Evolutionary conservation across 2,113 vertebrate species (phyloP).

Genomic region (Cricetomys ansorgei): DNA sequence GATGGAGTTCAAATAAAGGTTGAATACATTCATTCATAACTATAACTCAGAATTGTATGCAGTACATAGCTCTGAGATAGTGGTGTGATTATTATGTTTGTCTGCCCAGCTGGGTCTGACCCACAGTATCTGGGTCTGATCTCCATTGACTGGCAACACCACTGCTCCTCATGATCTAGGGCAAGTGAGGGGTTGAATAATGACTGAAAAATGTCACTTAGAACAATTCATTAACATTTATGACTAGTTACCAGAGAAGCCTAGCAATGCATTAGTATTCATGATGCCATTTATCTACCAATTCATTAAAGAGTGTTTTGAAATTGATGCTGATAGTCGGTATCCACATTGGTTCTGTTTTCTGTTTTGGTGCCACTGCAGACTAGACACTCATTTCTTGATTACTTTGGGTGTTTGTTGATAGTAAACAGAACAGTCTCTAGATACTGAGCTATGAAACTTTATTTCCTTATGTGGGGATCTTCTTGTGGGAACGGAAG

Average conservation of each 20-base stretch:
- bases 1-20: not conserved
- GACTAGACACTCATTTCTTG: not conserved
- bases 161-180: conserved; percentile 30
- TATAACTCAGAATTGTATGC: not conserved
- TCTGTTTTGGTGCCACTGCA: not conserved
- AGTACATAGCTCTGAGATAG: not conserved
- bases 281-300: conserved; percentile 64
- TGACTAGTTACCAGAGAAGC: conserved; percentile 43
- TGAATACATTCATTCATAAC: not conserved
- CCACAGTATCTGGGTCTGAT: not conserved
- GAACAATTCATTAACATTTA: conserved; percentile 32
- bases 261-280: conserved; percentile 60
- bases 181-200: not conserved
- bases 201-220: conserved; percentile 61
- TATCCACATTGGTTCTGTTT: conserved; percentile 15
- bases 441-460: not conserved
- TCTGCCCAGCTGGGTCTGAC: not conserved
- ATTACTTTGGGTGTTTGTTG: not conserved
- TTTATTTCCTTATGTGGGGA: not conserved
- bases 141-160: not conserved
- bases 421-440: not conserved
- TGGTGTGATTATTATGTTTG: not conserved
- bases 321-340: conserved; percentile 3
- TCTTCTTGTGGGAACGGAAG: not conserved
- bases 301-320: conserved; percentile 43